Evolutionary conservation across 2,888 invertebrate genomes (phyloP).

Genomic region (Teleogryllus oceanicus): DNA sequence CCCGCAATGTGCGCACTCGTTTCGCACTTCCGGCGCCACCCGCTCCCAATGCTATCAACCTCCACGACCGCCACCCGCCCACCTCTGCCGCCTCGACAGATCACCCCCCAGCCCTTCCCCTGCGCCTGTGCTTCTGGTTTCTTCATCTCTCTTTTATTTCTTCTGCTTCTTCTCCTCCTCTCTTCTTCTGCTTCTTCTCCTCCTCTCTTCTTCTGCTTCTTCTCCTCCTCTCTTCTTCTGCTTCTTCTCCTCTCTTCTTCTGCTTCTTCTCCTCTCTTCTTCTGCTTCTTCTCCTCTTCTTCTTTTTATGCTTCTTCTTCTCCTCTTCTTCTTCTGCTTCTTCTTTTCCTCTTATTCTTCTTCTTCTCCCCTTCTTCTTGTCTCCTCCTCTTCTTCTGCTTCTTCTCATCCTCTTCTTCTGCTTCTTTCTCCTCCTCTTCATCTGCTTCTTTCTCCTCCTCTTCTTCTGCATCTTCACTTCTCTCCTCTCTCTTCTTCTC

Average conservation of each 20-base stretch:
- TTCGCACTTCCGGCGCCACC: no score
- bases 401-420: no score
- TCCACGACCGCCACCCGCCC: no score
- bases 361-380: no score
- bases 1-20: no score
- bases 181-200: neutral
- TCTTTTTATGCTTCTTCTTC: neutral
- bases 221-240: neutral
- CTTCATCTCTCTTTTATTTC: neutral
- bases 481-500: neutral
- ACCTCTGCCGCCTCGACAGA: no score
- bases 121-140: no score
- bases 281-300: neutral
- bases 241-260: neutral
- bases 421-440: neutral
- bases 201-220: neutral
- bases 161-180: neutral
- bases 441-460: neutral
- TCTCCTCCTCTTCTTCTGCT: no score
- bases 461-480: neutral
- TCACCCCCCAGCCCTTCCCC: no score
- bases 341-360: no score
- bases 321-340: neutral
- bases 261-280: neutral
- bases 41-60: no score